Base-by-base conservation (phyloP, 1,140 invertebrate species). In the Monomorium pharaonis region DNA sequence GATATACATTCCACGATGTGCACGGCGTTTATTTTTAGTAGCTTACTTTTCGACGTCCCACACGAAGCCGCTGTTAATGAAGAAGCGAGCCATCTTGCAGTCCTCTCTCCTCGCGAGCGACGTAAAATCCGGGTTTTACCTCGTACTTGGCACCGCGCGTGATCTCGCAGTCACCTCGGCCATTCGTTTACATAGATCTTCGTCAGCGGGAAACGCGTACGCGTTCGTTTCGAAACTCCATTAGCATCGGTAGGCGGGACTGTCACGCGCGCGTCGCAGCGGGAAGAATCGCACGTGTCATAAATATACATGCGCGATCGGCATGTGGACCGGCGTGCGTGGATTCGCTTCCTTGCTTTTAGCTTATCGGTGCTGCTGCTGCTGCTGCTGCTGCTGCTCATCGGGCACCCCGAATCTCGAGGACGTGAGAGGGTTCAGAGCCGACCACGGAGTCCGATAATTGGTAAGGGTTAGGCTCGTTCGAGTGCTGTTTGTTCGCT, bases 241-340 rank as follows among this genome's bases (percentile, higher is more conserved):
- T 90, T 90, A 90, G 88, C 88, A 85, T 83, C 54, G 56, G 77
- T 67, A 70, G 62, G 74, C 33, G 33, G n/a, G 72, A 56, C 70
- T 69, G 67, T 84, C 75, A 77, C 72, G 77, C 63, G 72, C 72
- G 77, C 63, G 72, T 78, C 72, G 60, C 54, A 24, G 54, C 77
- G 88, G n/a, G 49, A 54, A 37, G 67, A 90, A 84, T 90, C 88
- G 88, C 89, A 88, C 88, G 76, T 85, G 87, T 90, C 88, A 89
- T 89, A 90, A 90, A 87, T 89, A 90, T 89, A 90, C 88, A 90
- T 88, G 72, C 42, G 75, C 86, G n/a, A n/a, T n/a, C n/a, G n/a
- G n/a, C n/a, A n/a, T n/a, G 88, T 37, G 37, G 37, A 87, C 81
- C 85, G 27, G 80, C 54, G 54, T 44, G 54, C 86, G 75, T 85